phyloP scores from a whole-genome alignment of 2,888 invertebrate species.

The Parochlus steinenii region DNA sequence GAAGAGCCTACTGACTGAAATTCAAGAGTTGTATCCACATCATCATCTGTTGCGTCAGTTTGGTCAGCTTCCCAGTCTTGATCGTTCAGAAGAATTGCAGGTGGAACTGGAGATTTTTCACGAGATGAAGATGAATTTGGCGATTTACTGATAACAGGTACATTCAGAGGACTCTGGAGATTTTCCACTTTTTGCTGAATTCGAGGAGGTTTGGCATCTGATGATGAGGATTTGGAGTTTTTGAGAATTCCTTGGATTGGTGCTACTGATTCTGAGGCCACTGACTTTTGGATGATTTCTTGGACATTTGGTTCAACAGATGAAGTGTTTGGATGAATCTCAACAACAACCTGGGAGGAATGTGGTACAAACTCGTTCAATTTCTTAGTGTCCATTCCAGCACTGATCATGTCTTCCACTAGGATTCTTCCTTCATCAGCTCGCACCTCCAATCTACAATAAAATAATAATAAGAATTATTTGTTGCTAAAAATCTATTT shows the following conservation, averaged over 20 bases:
- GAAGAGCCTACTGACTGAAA: conserved; percentile 2
- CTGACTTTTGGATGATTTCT: background rate
- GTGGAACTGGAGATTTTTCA: no score
- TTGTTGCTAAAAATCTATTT: no score
- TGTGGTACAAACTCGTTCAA: background rate
- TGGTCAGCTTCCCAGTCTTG: background rate
- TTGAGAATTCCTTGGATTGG: background rate
- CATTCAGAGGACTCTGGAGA: no score
- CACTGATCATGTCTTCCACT: conserved; percentile 26
- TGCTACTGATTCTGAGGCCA: background rate
- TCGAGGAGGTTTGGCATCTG: no score
- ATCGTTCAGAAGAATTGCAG: no score
- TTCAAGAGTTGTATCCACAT: conserved; percentile 1
- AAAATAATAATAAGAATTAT: no score
- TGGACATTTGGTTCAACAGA: background rate
- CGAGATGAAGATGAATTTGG: no score
- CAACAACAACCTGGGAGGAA: background rate
- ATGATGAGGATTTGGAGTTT: no score
- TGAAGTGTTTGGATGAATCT: no score
- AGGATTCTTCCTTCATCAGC: conserved; percentile 35
- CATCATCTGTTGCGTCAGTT: background rate
- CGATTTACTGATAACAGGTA: no score
- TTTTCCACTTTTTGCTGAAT: no score
- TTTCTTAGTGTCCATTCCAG: conserved; percentile 21
- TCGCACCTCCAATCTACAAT: conserved; percentile 33